Conservation (phyloP, 2,113 vertebrate species). For the Morone chrysops region DNA sequence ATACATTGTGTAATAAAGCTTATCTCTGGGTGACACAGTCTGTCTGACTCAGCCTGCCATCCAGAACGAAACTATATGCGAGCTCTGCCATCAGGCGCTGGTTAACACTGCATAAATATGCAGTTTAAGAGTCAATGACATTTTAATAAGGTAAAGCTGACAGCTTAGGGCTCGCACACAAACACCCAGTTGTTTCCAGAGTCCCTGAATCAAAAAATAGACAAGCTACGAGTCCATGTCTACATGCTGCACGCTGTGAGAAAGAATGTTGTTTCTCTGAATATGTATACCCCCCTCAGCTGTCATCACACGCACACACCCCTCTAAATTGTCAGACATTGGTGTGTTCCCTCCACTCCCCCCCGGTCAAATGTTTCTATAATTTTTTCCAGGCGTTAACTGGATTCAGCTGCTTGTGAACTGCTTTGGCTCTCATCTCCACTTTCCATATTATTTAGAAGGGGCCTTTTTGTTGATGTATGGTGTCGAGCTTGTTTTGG, state of each 20-base stretch:
- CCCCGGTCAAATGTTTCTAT: slow-evolving; percentile 56
- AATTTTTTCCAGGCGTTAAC: slow-evolving; percentile 87
- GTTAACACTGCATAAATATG: slow-evolving; percentile 84
- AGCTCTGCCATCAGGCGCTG: slow-evolving; percentile 73
- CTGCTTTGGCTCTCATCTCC: slow-evolving; percentile 82
- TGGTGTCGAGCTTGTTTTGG: slow-evolving; percentile 66
- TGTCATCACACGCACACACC: slow-evolving; percentile 52
- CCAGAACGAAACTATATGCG: slow-evolving; percentile 62
- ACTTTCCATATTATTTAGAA: slow-evolving; percentile 78
- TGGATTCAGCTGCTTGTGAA: slow-evolving; percentile 83
- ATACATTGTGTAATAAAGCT: slow-evolving; percentile 83
- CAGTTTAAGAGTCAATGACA: slow-evolving; percentile 82
- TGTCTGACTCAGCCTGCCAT: slow-evolving; percentile 76
- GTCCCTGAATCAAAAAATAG: slow-evolving; percentile 52
- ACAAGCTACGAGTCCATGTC: slow-evolving; percentile 40
- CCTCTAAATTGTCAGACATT: slow-evolving; percentile 67
- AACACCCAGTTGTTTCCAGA: slow-evolving; percentile 74
- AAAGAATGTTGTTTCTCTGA: slow-evolving; percentile 70
- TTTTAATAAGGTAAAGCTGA: slow-evolving; percentile 85
- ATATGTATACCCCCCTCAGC: slow-evolving; percentile 65
- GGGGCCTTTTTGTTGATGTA: slow-evolving; percentile 74
- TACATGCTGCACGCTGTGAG: slow-evolving; percentile 60
- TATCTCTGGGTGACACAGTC: slow-evolving; percentile 84
- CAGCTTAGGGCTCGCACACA: slow-evolving; percentile 71
- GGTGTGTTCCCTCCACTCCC: slow-evolving; percentile 24